Percentiles rank a stretch among this genome's conserved stretches.
Evolutionary conservation across 2,888 invertebrate species (phyloP).

Genomic region (Mactromeris polynyma): DNA sequence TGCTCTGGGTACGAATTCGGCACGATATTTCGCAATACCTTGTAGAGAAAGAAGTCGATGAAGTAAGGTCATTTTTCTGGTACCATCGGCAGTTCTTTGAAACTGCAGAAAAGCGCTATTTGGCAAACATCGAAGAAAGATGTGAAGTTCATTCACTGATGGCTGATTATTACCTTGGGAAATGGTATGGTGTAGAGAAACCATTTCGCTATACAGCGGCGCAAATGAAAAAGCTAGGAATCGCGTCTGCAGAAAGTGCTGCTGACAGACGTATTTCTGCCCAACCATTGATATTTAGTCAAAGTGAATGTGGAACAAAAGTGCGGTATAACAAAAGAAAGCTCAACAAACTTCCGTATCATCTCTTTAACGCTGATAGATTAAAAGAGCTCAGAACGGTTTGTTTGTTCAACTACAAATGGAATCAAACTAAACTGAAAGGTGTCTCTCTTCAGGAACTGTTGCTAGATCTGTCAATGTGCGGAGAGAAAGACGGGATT

Average conservation of each 20-base stretch:
- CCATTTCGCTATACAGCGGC: slow-evolving; percentile 78
- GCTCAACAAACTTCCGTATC: slow-evolving; percentile 84
- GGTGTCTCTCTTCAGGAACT: slow-evolving; percentile 98
- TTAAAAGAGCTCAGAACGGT: slow-evolving; percentile 96
- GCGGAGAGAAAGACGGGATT: slow-evolving; percentile 92
- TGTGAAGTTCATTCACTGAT: slow-evolving; percentile 79
- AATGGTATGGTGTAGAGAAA: slow-evolving; percentile 82
- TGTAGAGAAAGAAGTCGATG: slow-evolving; percentile 82
- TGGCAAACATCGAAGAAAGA: slow-evolving; percentile 64
- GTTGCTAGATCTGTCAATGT: slow-evolving; percentile 92
- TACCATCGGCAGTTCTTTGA: slow-evolving; percentile 84
- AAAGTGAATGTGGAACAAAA: slow-evolving; percentile 56
- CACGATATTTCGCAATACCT: slow-evolving; percentile 81
- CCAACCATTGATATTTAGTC: slow-evolving; percentile 81
- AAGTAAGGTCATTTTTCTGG: slow-evolving; percentile 83
- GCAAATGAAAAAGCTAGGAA: slow-evolving; percentile 72
- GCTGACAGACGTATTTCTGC: slow-evolving; percentile 83
- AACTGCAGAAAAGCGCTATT: slow-evolving; percentile 77
- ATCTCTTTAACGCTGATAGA: slow-evolving; percentile 78
- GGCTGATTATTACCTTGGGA: slow-evolving; percentile 84
- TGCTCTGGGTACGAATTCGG: slow-evolving; percentile 81
- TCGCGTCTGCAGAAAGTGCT: slow-evolving; percentile 70
- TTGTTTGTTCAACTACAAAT: slow-evolving; percentile 98
- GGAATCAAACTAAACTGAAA: slow-evolving; percentile 97
- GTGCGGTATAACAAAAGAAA: slow-evolving; percentile 84